Evolutionary conservation across 2,797 vertebrate genomes (phyloP), one percentile per base, ranked within the genome.

Genomic region (Danionella dracula): DNA sequence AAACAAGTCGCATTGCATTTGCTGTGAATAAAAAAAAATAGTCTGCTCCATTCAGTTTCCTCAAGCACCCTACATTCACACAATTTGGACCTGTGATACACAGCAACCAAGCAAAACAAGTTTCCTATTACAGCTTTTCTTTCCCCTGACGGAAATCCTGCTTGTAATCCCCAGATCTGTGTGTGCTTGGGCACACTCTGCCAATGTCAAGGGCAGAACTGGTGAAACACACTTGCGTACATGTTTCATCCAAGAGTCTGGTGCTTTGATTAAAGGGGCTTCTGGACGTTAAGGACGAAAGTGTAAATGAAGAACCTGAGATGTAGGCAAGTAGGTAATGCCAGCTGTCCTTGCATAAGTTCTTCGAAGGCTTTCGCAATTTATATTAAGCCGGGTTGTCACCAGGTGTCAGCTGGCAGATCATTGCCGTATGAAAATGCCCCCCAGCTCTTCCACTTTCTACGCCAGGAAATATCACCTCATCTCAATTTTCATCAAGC

Each of bases 21-120:
- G 6, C 21, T 1, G 3, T 32, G 2, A 57, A 80, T 38, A 35
- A 74, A n/a, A n/a, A n/a, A n/a, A 87, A 85, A 85, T 83, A 84
- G 80, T 64, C 63, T 73, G 38, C 74, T 69, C 69, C 78, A 64
- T 76, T 81, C 81, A 83, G 81, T 78, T 78, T 79, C 78, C 81
- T 81, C n/a, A 6, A 15, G 78, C 79, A 74, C 62, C 78, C 38
- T 76, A 82, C 74, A 83, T 84, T 72, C 82, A 78, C 65, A 46
- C 50, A 62, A 72, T 41, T 31, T 65, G 60, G 59, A 49, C 44
- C 11, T 35, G 27, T 34, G 82, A 79, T 79, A 81, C 82, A 81
- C 81, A 57, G 84, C 84, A 88, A 87, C 82, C 86, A 85, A 83
- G 85, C 84, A 85, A 80, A 88, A 87, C 85, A 84, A 59, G 87